Evolutionary conservation across 2,797 vertebrate species (phyloP).

Genomic region (Sebastes trivittatus): DNA sequence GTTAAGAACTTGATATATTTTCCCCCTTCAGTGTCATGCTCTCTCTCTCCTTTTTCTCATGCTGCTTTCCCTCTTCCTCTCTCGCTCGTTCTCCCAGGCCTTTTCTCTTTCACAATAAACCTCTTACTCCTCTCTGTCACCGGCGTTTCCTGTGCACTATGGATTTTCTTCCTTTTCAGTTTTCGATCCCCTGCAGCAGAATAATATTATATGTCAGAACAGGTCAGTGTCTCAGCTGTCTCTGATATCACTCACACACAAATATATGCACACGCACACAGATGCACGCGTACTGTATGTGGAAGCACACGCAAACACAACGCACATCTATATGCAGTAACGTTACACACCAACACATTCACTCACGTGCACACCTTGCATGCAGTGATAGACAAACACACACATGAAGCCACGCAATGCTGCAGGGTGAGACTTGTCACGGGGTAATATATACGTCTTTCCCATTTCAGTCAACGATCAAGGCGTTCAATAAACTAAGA

Average conservation of each 20-base stretch:
- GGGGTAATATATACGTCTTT: slow-evolving; percentile 40
- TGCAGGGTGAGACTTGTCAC: slow-evolving; percentile 33
- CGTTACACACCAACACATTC: not conserved
- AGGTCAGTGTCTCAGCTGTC: slow-evolving; percentile 61
- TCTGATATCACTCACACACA: slow-evolving; percentile 26
- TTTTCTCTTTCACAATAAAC: slow-evolving; percentile 62
- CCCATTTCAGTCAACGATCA: slow-evolving; percentile 54
- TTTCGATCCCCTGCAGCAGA: slow-evolving; percentile 67
- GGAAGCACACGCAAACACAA: not conserved
- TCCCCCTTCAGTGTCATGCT: slow-evolving; percentile 11
- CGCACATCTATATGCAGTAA: not conserved
- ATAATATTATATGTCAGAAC: slow-evolving; percentile 71
- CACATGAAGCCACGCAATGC: not conserved
- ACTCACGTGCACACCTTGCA: not conserved
- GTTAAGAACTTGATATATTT: slow-evolving; percentile 58
- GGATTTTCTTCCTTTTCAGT: slow-evolving; percentile 72
- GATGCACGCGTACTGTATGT: not conserved
- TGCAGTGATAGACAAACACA: slow-evolving; percentile 3
- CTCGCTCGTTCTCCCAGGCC: slow-evolving; percentile 19
- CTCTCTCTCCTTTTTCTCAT: not conserved
- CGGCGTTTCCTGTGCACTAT: slow-evolving; percentile 57
- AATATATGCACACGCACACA: not conserved
- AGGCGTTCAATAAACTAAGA: slow-evolving; percentile 55
- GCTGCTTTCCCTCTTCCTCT: slow-evolving; percentile 11
- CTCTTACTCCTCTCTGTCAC: slow-evolving; percentile 58